phyloP scores from a whole-genome alignment of 2,113 vertebrate species.

The Pandion haliaetus region DNA sequence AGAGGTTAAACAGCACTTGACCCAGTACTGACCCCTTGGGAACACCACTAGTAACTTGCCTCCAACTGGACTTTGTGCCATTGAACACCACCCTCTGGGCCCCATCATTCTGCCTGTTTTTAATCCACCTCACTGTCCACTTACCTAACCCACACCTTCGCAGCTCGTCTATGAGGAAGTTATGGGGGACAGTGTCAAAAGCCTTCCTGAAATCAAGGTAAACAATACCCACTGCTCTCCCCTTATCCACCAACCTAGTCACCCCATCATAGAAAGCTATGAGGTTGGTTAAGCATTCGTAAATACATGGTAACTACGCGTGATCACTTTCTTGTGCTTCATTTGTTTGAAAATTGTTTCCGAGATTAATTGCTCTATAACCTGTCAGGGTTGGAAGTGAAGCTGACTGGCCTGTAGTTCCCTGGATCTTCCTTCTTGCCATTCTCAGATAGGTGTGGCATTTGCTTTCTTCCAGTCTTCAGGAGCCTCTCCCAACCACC shows the following conservation, averaged over 20 bases:
- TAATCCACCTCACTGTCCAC: neutral
- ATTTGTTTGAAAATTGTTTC: neutral
- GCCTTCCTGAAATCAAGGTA: neutral
- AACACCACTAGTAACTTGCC: neutral
- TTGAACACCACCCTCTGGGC: neutral
- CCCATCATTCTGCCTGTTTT: neutral
- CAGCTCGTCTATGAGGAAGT: neutral
- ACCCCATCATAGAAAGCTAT: neutral
- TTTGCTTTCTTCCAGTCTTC: neutral
- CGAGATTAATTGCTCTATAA: neutral
- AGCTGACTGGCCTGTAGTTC: neutral
- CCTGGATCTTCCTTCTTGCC: neutral
- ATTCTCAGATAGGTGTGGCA: neutral
- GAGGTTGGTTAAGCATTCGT: neutral
- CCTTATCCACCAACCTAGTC: neutral
- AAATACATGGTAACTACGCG: neutral
- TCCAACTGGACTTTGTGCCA: neutral
- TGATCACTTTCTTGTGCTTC: neutral
- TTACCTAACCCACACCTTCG: neutral
- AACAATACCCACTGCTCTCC: neutral
- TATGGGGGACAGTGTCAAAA: neutral
- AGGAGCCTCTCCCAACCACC: neutral
- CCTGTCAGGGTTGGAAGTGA: neutral
- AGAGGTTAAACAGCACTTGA: neutral
- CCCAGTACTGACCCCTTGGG: neutral